These are phyloP conservation scores for Uloborus plumipes DNA, from an alignment of 2,888 invertebrate genomes.

Conservation along the genomic window DNA sequence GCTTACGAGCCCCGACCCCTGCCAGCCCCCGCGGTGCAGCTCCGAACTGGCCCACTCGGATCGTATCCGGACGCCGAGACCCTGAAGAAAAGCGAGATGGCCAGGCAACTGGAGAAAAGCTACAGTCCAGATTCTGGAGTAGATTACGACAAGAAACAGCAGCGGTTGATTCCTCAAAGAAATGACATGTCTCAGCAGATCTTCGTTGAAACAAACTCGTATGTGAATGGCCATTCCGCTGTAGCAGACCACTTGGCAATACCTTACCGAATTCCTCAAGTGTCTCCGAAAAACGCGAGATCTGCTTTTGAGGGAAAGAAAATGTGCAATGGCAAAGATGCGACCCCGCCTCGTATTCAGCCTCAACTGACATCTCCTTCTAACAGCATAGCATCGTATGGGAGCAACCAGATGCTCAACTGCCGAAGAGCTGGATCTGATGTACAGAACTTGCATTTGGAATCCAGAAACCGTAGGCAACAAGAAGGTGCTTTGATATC, in stretches of 20 bases:
- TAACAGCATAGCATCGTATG: neutral
- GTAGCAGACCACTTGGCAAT: conserved; percentile 33
- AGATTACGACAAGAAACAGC: conserved; percentile 22
- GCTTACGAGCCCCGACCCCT: conserved; percentile 28
- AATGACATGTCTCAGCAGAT: conserved; percentile 40
- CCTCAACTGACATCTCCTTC: conserved; percentile 11
- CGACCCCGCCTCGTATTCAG: conserved; percentile 3
- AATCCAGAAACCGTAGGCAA: conserved; percentile 9
- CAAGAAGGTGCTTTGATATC: neutral
- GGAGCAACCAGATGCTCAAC: neutral
- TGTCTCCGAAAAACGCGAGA: conserved; percentile 25
- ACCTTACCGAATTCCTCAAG: conserved; percentile 35
- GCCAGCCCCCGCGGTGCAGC: conserved; percentile 45
- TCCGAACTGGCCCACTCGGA: conserved; percentile 47
- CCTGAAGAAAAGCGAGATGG: conserved; percentile 22
- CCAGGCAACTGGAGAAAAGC: conserved; percentile 12
- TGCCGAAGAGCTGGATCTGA: too few species aligned
- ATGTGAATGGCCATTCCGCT: conserved; percentile 2
- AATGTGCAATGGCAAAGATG: conserved; percentile 18
- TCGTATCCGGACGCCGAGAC: conserved; percentile 49
- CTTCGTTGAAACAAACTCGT: conserved; percentile 43
- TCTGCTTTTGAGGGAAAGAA: conserved; percentile 2
- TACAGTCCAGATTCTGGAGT: neutral
- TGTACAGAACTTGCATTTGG: neutral
- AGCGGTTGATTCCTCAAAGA: conserved; percentile 10